Base-by-base conservation (phyloP, 1,140 invertebrate genomes). In the Drosophila bocki region DNA sequence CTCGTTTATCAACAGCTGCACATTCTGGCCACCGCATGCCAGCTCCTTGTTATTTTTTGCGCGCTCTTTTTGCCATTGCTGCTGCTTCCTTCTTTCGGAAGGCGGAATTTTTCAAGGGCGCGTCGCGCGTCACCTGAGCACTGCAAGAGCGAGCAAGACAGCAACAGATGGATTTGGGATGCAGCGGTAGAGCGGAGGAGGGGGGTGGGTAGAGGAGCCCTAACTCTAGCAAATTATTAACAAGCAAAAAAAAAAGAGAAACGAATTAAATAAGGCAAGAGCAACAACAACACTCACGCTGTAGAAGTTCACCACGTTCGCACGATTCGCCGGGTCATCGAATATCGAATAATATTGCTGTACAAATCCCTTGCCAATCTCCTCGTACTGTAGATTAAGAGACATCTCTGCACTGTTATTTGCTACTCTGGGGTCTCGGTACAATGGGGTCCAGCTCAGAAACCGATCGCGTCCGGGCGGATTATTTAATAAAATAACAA, bases 321-420 rank as follows among this genome's bases (percentile, higher is more conserved):
- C 94, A 92, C 98, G 95, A 86, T 97, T 96, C 67, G 94, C 94
- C 76, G 96, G 96, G 94, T 98, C 97, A 93, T 99, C 98, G 92
- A 99, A 98, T 77, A 98, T 91, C 39, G 95, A 94, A 93, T 99
- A 99, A 94, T 98, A 99, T 94, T 98, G 97, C 80, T 97, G 96
- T 39, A 98, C 97, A 93, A 99, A 99, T 75, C 96, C 96, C 94
- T 98, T 98, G 62, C 97, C 97, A 91, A 99, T 98, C 35, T 95
- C 96, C 92, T 98, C 97, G 92, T 98, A 99, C 86, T 97, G 96
- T 64, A 96, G 96, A 94, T 98, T 98, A 69, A 98, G 94, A 85
- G 96, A 95, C 97, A 97, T 97, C 93, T 92, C 19, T 12, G 17
- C 26, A 33, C 6, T 15, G 19, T 33, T 33, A 29, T 12, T 35